Evolutionary conservation across 2,888 invertebrate genomes (phyloP).

Genomic region (Caradrina kadenii): DNA sequence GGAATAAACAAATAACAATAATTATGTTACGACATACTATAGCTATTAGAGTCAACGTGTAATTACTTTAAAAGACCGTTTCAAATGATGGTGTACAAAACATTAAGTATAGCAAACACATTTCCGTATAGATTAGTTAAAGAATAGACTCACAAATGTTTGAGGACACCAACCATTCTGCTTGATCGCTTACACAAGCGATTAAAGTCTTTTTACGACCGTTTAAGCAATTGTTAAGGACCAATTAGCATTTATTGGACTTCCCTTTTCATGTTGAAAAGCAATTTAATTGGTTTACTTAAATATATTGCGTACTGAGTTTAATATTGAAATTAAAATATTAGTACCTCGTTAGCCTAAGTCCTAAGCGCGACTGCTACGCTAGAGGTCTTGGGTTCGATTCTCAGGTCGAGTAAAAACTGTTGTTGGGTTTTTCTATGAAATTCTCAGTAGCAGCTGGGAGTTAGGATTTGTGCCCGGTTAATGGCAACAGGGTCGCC

Average conservation of each 20-base stretch:
- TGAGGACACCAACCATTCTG: constrained; percentile 70
- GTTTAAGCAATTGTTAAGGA: constrained; percentile 77
- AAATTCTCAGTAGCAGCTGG: too few relatives aligned
- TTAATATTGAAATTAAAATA: constrained; percentile 35
- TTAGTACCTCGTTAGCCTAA: too few relatives aligned
- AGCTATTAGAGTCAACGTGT: constrained; percentile 15
- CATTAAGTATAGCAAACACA: constrained; percentile 43
- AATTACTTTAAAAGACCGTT: constrained; percentile 37
- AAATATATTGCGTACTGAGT: constrained; percentile 50
- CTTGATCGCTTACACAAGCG: constrained; percentile 68
- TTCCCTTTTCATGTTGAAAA: constrained; percentile 75
- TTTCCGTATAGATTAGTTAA: constrained; percentile 45
- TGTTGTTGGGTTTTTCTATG: too few relatives aligned
- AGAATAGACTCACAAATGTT: constrained; percentile 41
- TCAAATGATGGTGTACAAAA: constrained; percentile 46
- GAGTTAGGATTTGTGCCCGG: too few relatives aligned
- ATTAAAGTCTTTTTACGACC: constrained; percentile 77
- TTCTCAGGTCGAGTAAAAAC: too few relatives aligned
- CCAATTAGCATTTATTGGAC: constrained; percentile 81
- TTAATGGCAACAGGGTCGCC: too few relatives aligned
- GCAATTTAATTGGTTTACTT: constrained; percentile 60
- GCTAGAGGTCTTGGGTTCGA: too few relatives aligned
- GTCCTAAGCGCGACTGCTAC: too few relatives aligned
- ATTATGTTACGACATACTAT: constrained; percentile 24
- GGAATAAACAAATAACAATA: constrained; percentile 7